A percentile compares a stretch with the other conserved stretches of the same genome.
phyloP scores from a whole-genome alignment of 2,888 invertebrate species.

The Synanthedon tipuliformis region DNA sequence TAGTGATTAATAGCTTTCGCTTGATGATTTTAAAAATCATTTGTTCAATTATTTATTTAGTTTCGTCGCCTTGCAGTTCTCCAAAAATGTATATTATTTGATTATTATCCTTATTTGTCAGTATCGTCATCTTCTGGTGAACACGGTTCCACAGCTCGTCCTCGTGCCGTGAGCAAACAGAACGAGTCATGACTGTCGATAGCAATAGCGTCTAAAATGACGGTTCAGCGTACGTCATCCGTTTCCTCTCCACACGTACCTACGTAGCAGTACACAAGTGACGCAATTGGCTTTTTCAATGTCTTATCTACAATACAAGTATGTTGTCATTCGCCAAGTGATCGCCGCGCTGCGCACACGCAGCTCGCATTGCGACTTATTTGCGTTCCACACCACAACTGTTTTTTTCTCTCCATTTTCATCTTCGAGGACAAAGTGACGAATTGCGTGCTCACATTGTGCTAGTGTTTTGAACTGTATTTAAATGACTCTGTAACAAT shows the following conservation, averaged over 20 bases:
- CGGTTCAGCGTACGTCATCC: constrained; percentile 56
- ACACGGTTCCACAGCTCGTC: constrained; percentile 14
- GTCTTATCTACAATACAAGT: constrained; percentile 66
- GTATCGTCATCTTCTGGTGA: neutral
- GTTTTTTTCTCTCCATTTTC: constrained; percentile 44
- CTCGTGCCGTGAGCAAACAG: constrained; percentile 39
- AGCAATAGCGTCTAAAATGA: constrained; percentile 53
- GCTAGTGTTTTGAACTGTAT: constrained; percentile 58
- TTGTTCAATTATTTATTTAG: too few species aligned
- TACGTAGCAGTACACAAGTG: constrained; percentile 62
- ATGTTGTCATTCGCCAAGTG: constrained; percentile 65
- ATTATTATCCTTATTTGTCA: neutral
- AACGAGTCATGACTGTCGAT: constrained; percentile 42
- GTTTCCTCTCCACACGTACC: constrained; percentile 53
- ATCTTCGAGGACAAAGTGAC: constrained; percentile 61
- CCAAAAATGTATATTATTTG: too few species aligned
- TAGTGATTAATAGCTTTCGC: too few species aligned
- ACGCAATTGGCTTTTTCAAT: constrained; percentile 70
- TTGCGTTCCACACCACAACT: constrained; percentile 57
- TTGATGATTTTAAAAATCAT: too few species aligned
- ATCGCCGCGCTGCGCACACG: constrained; percentile 57
- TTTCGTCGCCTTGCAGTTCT: too few species aligned
- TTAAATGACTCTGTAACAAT: constrained; percentile 42
- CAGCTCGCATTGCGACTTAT: constrained; percentile 35
- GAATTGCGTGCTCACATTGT: constrained; percentile 53